These are phyloP conservation scores for Lepidocolaptes lacrymiger DNA, from an alignment of 2,797 vertebrate genomes.

Conservation along the genomic window DNA sequence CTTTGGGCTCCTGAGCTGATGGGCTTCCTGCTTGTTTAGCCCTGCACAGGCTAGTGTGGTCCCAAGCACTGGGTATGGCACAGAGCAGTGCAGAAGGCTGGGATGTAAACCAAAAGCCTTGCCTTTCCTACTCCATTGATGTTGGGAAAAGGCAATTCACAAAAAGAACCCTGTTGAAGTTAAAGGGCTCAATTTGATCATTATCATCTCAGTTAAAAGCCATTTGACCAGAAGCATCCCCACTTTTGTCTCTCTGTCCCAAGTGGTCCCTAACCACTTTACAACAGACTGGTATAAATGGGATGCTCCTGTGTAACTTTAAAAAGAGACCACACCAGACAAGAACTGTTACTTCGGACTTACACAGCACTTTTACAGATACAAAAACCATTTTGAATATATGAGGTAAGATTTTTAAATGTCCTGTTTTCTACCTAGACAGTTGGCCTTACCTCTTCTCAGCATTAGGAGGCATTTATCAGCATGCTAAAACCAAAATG, in stretches of 20 bases:
- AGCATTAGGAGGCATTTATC: constrained; percentile 19
- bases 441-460: neutral
- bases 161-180: neutral
- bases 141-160: neutral
- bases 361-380: neutral
- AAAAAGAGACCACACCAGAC: neutral
- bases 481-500: neutral
- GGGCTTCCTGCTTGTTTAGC: neutral
- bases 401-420: constrained; percentile 21
- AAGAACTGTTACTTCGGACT: neutral
- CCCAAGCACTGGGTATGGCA: neutral
- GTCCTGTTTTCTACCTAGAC: constrained; percentile 23
- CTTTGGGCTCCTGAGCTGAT: neutral
- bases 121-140: neutral
- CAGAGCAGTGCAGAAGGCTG: neutral
- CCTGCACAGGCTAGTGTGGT: neutral
- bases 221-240: neutral
- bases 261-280: neutral
- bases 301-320: neutral
- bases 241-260: neutral
- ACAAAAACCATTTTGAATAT: neutral
- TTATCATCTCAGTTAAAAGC: neutral
- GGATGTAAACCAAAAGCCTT: neutral
- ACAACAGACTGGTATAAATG: neutral
- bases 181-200: neutral